A percentile compares a stretch with the other conserved stretches of the same genome.
Conservation (phyloP, 2,113 vertebrate genomes). For the Pollimyrus isidori region DNA sequence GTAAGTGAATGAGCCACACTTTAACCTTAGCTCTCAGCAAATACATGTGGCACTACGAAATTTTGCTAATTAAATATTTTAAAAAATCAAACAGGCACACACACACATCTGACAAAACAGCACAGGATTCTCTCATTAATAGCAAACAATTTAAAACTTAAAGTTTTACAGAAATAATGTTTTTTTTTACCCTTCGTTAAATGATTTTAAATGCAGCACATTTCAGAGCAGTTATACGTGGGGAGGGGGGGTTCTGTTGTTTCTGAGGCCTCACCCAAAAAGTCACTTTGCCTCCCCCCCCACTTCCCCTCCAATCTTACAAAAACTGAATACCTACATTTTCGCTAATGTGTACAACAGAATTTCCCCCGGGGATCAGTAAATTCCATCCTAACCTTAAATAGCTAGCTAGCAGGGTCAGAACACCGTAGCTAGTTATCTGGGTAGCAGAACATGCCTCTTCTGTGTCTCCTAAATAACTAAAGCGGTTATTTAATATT, state of each 20-base stretch:
- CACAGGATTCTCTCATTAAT: neutral
- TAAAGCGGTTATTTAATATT: no score
- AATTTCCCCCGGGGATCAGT: neutral
- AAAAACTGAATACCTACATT: neutral
- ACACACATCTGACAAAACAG: neutral
- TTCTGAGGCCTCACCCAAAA: no score
- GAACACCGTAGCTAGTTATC: no score
- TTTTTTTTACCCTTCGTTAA: neutral
- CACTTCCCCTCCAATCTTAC: no score
- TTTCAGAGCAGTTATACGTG: neutral
- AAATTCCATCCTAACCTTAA: neutral
- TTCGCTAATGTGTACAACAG: neutral
- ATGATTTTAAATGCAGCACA: neutral
- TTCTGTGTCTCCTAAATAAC: no score
- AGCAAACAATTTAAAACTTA: neutral
- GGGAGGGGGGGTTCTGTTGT: no score
- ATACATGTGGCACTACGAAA: neutral
- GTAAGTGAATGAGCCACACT: neutral
- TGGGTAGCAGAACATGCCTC: no score
- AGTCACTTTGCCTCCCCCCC: no score
- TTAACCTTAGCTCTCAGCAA: neutral
- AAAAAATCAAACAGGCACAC: neutral
- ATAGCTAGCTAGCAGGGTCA: neutral
- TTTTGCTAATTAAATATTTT: neutral
- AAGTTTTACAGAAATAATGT: neutral